Evolutionary conservation across 2,113 vertebrate species (phyloP).

Genomic region (Thalassoma bifasciatum): DNA sequence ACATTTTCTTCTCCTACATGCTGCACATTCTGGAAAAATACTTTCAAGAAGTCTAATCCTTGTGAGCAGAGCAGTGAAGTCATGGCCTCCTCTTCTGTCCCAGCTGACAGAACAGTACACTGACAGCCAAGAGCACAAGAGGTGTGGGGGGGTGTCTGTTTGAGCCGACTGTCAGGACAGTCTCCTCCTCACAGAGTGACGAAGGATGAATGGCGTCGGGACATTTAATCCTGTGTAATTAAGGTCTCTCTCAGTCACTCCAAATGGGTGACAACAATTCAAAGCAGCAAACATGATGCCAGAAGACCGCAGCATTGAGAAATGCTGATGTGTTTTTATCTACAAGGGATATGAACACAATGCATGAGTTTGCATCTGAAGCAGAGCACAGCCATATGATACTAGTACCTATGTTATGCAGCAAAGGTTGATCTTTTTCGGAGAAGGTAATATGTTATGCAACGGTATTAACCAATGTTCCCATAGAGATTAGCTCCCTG

Average conservation of each 20-base stretch:
- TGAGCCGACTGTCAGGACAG: neutral
- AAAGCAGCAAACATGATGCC: neutral
- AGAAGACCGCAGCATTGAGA: neutral
- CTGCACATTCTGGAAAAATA: neutral
- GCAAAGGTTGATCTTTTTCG: conserved; percentile 36
- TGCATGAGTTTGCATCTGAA: neutral
- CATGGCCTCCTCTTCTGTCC: neutral
- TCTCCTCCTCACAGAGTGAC: conserved; percentile 19
- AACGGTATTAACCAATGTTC: conserved; percentile 73
- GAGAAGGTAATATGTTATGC: conserved; percentile 69
- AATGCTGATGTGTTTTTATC: neutral
- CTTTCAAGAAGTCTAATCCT: neutral
- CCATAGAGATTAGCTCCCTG: conserved; percentile 67
- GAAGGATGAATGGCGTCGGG: conserved; percentile 68
- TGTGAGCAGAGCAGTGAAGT: neutral
- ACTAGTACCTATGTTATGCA: neutral
- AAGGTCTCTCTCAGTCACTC: conserved; percentile 47
- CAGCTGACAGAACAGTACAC: neutral
- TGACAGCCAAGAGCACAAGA: neutral
- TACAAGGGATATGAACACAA: neutral
- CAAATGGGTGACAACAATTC: conserved; percentile 5
- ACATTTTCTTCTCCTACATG: conserved; percentile 1
- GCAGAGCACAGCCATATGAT: neutral
- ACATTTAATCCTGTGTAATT: conserved; percentile 71
- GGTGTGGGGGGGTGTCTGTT: neutral